Conservation (phyloP, 2,888 invertebrate genomes). For the Yponomeuta sedellus region DNA sequence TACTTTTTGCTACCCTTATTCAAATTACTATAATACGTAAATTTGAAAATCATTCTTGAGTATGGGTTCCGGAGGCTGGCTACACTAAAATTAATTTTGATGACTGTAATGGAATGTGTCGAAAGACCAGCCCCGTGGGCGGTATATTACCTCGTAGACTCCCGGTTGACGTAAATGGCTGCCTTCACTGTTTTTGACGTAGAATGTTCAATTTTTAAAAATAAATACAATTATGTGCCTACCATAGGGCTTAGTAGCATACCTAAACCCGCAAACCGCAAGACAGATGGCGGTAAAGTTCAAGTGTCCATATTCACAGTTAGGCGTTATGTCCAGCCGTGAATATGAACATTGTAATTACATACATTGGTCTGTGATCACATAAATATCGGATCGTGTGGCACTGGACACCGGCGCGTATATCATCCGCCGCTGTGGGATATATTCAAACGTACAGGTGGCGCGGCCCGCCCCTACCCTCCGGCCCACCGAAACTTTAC, state of each 20-base stretch:
- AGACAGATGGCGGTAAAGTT: neutral
- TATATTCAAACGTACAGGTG: conserved; percentile 68
- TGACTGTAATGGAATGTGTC: conserved; percentile 4
- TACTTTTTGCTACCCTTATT: conserved; percentile 15
- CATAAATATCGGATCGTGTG: conserved; percentile 56
- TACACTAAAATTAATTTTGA: neutral
- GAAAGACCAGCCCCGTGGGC: neutral
- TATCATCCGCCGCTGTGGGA: conserved; percentile 29
- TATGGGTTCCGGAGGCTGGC: conserved; percentile 7
- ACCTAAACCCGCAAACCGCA: neutral
- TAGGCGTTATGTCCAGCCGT: conserved; percentile 12
- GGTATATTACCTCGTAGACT: neutral
- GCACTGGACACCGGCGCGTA: conserved; percentile 8
- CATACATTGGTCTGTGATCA: conserved; percentile 48
- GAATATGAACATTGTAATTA: conserved; percentile 44
- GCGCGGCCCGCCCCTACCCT: conserved; percentile 54
- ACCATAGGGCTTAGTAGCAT: too few species aligned
- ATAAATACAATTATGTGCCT: too few species aligned
- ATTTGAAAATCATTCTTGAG: conserved; percentile 3
- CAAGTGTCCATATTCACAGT: neutral
- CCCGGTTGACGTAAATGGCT: neutral
- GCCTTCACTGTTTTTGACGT: neutral
- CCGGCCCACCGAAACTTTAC: conserved; percentile 33
- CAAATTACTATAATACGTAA: conserved; percentile 12
- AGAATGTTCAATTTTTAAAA: too few species aligned